phyloP scores from a whole-genome alignment of 2,797 vertebrate species.

The Novumbra hubbsi region DNA sequence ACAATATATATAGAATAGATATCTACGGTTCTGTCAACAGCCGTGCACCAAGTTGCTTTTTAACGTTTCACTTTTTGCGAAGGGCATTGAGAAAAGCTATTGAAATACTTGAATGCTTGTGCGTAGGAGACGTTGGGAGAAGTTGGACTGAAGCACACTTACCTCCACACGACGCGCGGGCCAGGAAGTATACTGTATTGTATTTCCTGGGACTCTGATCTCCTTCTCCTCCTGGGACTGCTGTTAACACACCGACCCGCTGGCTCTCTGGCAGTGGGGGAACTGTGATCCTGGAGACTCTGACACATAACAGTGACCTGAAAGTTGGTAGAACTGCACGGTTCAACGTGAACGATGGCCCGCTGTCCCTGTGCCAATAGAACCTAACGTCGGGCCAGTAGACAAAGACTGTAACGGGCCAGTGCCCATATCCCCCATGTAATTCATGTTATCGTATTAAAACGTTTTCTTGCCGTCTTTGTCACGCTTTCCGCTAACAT shows the following conservation, averaged over 20 bases:
- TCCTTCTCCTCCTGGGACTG: not conserved
- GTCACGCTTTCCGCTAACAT: too few relatives aligned
- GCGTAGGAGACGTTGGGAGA: not conserved
- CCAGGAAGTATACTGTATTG: not conserved
- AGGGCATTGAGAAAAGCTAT: not conserved
- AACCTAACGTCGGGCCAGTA: too few relatives aligned
- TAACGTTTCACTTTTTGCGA: not conserved
- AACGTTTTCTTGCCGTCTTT: too few relatives aligned
- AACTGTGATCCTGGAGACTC: too few relatives aligned
- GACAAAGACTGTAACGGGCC: too few relatives aligned
- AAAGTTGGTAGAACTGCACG: too few relatives aligned
- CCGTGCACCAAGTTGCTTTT: not conserved
- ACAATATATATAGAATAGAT: not conserved
- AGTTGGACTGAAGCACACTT: not conserved
- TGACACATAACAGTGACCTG: too few relatives aligned
- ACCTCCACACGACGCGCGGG: not conserved
- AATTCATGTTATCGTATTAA: too few relatives aligned
- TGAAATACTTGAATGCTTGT: not conserved
- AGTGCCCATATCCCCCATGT: too few relatives aligned
- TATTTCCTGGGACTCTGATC: not conserved
- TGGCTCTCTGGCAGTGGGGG: not conserved
- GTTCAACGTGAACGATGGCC: too few relatives aligned
- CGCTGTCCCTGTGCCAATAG: too few relatives aligned
- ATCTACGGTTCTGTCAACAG: not conserved
- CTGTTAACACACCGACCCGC: constrained; percentile 3